A percentile compares a stretch with the other conserved stretches of the same genome.
Conservation (phyloP, 2,888 invertebrate species). For the Tetropium fuscum region DNA sequence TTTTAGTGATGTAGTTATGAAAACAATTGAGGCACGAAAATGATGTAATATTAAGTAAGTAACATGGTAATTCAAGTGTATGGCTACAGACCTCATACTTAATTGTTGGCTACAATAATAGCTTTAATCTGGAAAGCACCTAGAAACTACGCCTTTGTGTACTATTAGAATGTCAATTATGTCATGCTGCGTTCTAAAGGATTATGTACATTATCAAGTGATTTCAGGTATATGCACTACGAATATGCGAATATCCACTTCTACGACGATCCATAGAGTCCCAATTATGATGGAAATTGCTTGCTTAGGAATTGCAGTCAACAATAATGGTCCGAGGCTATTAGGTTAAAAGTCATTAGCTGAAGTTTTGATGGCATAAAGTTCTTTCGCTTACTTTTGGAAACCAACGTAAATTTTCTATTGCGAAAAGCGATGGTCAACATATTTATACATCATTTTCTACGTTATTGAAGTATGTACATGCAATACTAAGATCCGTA, state of each 20-base stretch:
- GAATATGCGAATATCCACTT: conserved; percentile 5
- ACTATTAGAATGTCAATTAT: conserved; percentile 16
- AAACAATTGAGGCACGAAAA: too few relatives aligned
- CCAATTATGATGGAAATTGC: conserved; percentile 18
- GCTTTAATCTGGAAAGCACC: conserved; percentile 13
- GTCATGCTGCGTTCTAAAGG: conserved; percentile 5
- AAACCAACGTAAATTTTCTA: too few relatives aligned
- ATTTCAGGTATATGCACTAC: conserved; percentile 5
- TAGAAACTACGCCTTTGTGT: conserved; percentile 22
- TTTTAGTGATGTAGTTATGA: too few relatives aligned
- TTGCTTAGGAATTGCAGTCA: conserved; percentile 19
- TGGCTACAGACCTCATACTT: too few relatives aligned
- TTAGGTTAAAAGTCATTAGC: conserved; percentile 20
- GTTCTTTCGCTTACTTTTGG: background rate
- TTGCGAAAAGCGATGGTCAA: too few relatives aligned
- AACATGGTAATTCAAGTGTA: too few relatives aligned
- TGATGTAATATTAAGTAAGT: too few relatives aligned
- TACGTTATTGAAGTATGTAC: too few relatives aligned
- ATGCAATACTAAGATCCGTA: too few relatives aligned
- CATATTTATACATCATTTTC: too few relatives aligned
- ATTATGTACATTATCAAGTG: conserved; percentile 28
- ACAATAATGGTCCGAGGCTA: conserved; percentile 12
- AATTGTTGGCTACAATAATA: conserved; percentile 17
- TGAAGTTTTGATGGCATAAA: conserved; percentile 17
- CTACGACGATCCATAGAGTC: conserved; percentile 3